These are phyloP conservation scores for Athalia circularis DNA, from an alignment of 2,888 invertebrate species.

Conservation along the genomic window DNA sequence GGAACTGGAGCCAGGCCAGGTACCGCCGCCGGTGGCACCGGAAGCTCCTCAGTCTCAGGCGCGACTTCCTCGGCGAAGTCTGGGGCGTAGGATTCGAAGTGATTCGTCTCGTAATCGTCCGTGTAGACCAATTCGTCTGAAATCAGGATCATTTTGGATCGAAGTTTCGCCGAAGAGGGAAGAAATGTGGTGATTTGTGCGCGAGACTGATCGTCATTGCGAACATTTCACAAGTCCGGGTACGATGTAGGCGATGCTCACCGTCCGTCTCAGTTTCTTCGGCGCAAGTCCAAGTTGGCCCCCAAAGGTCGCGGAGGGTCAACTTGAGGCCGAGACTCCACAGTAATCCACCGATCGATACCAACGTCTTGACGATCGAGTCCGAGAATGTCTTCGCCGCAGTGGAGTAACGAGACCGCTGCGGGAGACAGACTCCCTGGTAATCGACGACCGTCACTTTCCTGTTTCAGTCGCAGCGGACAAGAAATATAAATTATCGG, in stretches of 20 bases:
- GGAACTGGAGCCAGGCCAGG: conserved; percentile 62
- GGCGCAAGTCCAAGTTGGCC: conserved; percentile 62
- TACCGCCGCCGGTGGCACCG: conserved; percentile 71
- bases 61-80: conserved; percentile 74
- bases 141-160: neutral
- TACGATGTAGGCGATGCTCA: conserved; percentile 11
- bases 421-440: conserved; percentile 87
- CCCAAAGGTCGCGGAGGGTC: conserved; percentile 69
- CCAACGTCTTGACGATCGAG: conserved; percentile 61
- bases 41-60: conserved; percentile 71
- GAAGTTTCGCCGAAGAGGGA: too few species aligned
- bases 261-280: conserved; percentile 53
- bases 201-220: too few species aligned
- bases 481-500: neutral
- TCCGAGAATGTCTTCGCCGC: conserved; percentile 68
- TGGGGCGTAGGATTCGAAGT: conserved; percentile 64
- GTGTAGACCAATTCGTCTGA: conserved; percentile 65
- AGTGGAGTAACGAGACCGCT: conserved; percentile 70
- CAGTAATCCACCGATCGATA: conserved; percentile 60
- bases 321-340: conserved; percentile 64
- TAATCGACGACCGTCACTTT: conserved; percentile 92
- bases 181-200: too few species aligned
- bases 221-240: too few species aligned
- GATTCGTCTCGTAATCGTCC: conserved; percentile 65
- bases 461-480: conserved; percentile 65